A percentile compares a stretch with the other conserved stretches of the same genome.
These are phyloP conservation scores for Ephialtes manifestator DNA, from an alignment of 2,888 invertebrate genomes.

Conservation along the genomic window DNA sequence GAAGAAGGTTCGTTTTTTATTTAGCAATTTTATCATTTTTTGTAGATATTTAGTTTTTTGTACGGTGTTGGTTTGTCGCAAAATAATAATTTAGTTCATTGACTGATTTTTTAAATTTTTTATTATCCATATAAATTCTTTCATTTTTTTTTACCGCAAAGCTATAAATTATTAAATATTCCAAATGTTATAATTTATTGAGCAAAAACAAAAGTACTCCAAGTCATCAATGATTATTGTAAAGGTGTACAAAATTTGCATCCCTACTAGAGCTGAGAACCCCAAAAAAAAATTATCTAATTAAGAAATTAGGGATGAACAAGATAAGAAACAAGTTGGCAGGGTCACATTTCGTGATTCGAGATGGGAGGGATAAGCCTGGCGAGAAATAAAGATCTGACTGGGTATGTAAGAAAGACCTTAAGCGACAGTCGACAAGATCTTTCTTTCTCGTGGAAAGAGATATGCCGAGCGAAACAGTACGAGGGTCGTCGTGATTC, in stretches of 20 bases:
- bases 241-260: neutral
- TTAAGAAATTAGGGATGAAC: slow-evolving; percentile 60
- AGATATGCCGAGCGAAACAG: slow-evolving; percentile 49
- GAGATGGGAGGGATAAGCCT: slow-evolving; percentile 41
- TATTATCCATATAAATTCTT: neutral
- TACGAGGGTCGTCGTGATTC: slow-evolving; percentile 75
- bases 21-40: no score
- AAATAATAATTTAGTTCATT: no score
- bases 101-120: no score
- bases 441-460: slow-evolving; percentile 64
- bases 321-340: slow-evolving; percentile 47
- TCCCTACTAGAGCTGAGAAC: neutral
- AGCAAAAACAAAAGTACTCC: neutral
- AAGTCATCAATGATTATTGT: neutral
- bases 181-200: neutral
- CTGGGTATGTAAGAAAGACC: slow-evolving; percentile 73
- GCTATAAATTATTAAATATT: neutral
- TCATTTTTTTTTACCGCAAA: neutral
- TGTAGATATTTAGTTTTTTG: no score
- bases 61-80: no score
- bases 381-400: slow-evolving; percentile 76
- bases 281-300: slow-evolving; percentile 25
- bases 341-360: slow-evolving; percentile 24
- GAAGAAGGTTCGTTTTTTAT: no score
- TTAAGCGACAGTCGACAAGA: slow-evolving; percentile 77